Evolutionary conservation across 2,113 vertebrate species (phyloP).

Genomic region (Tupaia tana): DNA sequence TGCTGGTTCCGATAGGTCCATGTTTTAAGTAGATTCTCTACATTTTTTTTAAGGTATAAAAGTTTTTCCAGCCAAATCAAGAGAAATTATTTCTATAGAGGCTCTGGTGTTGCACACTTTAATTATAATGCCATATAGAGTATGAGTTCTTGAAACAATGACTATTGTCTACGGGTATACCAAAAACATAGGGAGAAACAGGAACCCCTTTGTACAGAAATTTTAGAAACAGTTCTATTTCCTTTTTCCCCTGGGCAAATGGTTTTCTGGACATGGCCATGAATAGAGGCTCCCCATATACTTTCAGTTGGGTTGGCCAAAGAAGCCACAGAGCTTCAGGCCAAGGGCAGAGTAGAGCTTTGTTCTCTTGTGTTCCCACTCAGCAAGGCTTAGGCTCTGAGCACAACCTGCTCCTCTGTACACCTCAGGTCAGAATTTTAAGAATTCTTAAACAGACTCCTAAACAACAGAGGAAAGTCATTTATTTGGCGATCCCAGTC

Average conservation of each 20-base stretch:
- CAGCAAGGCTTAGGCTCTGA: background rate
- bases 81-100: background rate
- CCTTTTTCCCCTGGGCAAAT: background rate
- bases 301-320: background rate
- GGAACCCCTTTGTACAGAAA: background rate
- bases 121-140: background rate
- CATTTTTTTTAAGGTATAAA: background rate
- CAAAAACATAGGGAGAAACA: background rate
- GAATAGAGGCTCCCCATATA: too few species aligned
- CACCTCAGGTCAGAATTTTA: background rate
- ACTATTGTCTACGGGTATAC: background rate
- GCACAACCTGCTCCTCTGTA: background rate
- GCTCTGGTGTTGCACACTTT: background rate
- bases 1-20: background rate
- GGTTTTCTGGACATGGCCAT: background rate
- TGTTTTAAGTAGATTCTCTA: background rate
- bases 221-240: background rate
- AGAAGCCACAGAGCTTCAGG: background rate
- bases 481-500: constrained; percentile 8
- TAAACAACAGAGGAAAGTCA: background rate
- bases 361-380: background rate
- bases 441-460: background rate
- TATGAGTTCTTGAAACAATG: background rate
- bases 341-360: background rate
- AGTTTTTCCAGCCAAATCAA: background rate